Base-by-base conservation (phyloP, 2,113 vertebrate species). In the Nothocercus julius region DNA sequence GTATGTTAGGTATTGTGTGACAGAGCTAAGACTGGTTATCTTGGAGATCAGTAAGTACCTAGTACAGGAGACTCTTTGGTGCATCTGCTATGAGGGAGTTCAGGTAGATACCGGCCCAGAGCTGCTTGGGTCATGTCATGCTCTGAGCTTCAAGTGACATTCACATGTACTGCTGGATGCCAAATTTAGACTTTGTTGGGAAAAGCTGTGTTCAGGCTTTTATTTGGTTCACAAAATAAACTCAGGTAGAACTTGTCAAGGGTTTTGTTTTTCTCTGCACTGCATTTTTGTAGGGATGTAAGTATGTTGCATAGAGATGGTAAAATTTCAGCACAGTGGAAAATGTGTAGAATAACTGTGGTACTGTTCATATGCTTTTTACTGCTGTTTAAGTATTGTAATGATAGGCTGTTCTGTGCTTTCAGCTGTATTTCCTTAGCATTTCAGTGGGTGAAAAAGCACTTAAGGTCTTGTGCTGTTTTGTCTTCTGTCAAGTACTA, bases 371-470 rank as follows among this genome's bases (percentile, higher is more conserved):
- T 14, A 56, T 1, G 13, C 18, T 63, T 91, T 58, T 76, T 58
- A 63, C 42, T 56, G 34, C 27, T 38, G 91, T 80, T 54, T 7
- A 84, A 87, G 63, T 44, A 15, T 21, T 72, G 22, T 63, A 85
- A 51, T 77, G 63, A 54, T 51, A 62, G 68, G 14, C 38, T 95
- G 32, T 70, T 91, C 24, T 90, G 15, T 73, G 42, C 30, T 19
- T 58, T 89, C 58, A 89, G 82, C 78, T 85, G 11, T 49, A 45
- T 87, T 92, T 87, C 78, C 82, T 47, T 38, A 92, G 51, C 63
- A 45, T 82, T 85, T 63, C 44, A 22, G 49, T 51, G 49, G 59
- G 59, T 91, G 53, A 69, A 87, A 80, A 77, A 30, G 27, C 34
- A 20, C 69, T 87, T 73, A 77, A 85, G 82, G 77, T 13, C 22